phyloP scores from a whole-genome alignment of 2,113 vertebrate species.

The Sylvia atricapilla region DNA sequence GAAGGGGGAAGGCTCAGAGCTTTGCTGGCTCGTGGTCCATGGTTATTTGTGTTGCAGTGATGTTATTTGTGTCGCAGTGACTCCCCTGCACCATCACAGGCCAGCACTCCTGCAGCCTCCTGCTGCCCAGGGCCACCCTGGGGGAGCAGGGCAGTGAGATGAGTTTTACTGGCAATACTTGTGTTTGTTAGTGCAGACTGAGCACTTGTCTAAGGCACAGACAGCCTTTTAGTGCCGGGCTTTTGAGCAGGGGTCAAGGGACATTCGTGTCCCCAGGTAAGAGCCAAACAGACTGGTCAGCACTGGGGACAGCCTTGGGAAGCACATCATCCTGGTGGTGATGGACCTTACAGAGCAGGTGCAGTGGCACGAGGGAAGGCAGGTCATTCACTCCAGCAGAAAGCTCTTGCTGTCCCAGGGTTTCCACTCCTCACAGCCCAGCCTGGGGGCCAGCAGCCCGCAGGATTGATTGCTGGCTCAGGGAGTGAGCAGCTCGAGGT shows the following conservation, averaged over 20 bases:
- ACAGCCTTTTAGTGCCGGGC: neutral
- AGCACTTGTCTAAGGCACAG: rapidly evolving
- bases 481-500: constrained; percentile 5
- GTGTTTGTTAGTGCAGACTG: neutral
- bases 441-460: neutral
- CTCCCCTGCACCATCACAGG: neutral
- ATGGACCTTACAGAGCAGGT: rapidly evolving
- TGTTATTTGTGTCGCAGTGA: neutral
- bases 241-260: neutral
- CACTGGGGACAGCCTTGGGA: neutral
- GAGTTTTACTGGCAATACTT: rapidly evolving
- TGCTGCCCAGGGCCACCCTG: rapidly evolving
- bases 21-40: rapidly evolving
- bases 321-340: neutral
- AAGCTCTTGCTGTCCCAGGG: neutral
- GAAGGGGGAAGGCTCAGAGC: neutral
- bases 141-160: rapidly evolving
- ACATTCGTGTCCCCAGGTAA: rapidly evolving
- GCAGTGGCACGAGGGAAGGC: rapidly evolving
- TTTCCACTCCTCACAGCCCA: rapidly evolving
- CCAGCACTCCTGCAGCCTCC: rapidly evolving
- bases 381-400: neutral
- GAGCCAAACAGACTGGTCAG: neutral
- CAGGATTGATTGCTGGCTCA: neutral
- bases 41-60: rapidly evolving